Conservation (phyloP, 2,888 invertebrate species). For the Caenorhabditis sp. region DNA sequence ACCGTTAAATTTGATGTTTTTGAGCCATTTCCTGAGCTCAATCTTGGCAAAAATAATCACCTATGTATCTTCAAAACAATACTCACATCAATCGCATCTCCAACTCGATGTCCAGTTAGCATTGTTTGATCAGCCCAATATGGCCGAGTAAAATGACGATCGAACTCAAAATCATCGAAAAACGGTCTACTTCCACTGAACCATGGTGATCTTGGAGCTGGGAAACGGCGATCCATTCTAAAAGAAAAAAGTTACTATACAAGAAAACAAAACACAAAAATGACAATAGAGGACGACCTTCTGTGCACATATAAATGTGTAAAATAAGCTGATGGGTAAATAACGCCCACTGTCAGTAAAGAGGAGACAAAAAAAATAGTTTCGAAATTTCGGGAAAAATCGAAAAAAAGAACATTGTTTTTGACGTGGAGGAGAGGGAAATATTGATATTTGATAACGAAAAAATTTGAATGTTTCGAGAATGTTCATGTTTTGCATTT, state of each 20-base stretch:
- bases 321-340: neutral
- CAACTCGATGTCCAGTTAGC: constrained; percentile 57
- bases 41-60: no score
- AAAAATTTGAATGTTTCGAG: no score
- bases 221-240: neutral
- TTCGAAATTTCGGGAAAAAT: no score
- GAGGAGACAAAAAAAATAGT: no score
- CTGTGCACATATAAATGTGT: constrained; percentile 1
- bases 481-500: no score
- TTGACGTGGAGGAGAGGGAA: no score
- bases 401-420: no score
- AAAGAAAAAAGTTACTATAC: neutral
- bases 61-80: no score
- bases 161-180: constrained; percentile 64
- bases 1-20: no score
- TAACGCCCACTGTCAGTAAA: neutral
- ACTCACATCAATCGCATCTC: constrained; percentile 58
- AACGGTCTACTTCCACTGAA: constrained; percentile 12
- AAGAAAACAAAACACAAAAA: neutral
- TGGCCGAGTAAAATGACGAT: constrained; percentile 53
- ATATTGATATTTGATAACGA: no score
- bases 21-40: no score
- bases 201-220: neutral
- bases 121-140: constrained; percentile 61
- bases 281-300: neutral